Evolutionary conservation across 2,888 invertebrate genomes (phyloP).

Genomic region (Epinotia brunnichana): DNA sequence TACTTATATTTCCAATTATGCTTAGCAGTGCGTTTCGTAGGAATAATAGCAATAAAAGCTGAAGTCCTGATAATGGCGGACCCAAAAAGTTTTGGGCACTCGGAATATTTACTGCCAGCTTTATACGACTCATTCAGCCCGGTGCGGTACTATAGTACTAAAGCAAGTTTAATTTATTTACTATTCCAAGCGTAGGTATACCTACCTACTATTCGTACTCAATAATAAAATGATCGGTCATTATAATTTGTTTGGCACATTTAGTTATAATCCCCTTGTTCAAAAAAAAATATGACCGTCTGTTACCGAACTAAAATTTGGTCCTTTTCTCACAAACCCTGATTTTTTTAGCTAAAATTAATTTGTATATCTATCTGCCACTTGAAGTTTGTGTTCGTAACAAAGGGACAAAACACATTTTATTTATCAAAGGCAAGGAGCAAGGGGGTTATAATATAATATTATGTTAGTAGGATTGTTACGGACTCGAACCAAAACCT

Average conservation of each 20-base stretch:
- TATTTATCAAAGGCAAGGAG: too few species aligned
- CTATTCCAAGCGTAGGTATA: not conserved
- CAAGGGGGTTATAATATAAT: too few species aligned
- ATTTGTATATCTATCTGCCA: too few species aligned
- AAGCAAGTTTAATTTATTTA: conserved; percentile 37
- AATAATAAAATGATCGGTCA: not conserved
- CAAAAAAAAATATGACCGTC: not conserved
- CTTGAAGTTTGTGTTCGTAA: too few species aligned
- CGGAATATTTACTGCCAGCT: conserved; percentile 36
- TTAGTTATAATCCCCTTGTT: not conserved
- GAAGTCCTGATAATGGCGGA: conserved; percentile 22
- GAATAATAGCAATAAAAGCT: conserved; percentile 36
- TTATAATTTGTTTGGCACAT: not conserved
- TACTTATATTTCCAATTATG: conserved; percentile 9
- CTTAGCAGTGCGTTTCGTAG: conserved; percentile 16
- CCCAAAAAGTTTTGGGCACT: conserved; percentile 38
- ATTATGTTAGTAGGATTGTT: too few species aligned
- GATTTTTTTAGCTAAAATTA: too few species aligned
- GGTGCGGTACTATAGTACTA: conserved; percentile 23
- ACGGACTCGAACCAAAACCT: too few species aligned
- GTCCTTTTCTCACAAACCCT: too few species aligned
- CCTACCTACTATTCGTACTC: not conserved
- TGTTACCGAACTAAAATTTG: too few species aligned
- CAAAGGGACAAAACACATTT: too few species aligned
- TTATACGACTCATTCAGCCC: conserved; percentile 33